A percentile compares a stretch with the other conserved stretches of the same genome.
Conservation (phyloP, 2,888 invertebrate genomes). For the Elysia crispata region DNA sequence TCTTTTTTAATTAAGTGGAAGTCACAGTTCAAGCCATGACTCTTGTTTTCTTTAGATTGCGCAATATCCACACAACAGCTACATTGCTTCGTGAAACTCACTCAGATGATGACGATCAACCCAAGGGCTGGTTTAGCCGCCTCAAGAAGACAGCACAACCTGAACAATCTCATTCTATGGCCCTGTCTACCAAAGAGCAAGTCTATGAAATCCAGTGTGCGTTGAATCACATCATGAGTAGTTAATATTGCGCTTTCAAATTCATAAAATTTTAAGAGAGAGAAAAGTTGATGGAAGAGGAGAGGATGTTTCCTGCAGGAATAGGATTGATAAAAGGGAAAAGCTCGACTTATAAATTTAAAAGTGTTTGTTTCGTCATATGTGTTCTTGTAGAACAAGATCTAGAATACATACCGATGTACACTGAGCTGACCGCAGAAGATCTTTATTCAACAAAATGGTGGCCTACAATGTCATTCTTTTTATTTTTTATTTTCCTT, state of each 20-base stretch:
- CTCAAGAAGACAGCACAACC: conserved; percentile 44
- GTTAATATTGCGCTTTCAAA: conserved; percentile 55
- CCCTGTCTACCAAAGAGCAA: conserved; percentile 96
- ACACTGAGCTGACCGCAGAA: no score
- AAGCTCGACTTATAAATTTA: no score
- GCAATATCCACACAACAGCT: conserved; percentile 22
- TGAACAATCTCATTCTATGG: conserved; percentile 94
- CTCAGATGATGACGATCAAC: conserved; percentile 39
- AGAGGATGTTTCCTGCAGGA: not conserved
- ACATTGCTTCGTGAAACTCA: conserved; percentile 20
- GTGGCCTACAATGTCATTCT: no score
- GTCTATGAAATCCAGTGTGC: conserved; percentile 93
- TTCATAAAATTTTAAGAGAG: no score
- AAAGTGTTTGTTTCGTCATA: not conserved
- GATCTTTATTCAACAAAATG: no score
- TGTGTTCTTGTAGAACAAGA: no score
- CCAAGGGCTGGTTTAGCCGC: conserved; percentile 44
- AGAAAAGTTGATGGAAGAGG: not conserved
- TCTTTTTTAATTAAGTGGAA: no score
- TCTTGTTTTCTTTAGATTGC: conserved; percentile 9
- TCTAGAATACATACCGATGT: no score
- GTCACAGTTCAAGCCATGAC: no score
- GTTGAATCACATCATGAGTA: no score
- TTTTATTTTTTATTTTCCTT: no score
- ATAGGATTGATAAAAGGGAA: no score